Percentiles rank a stretch among this genome's conserved stretches.
Evolutionary conservation across 2,113 vertebrate genomes (phyloP).

Genomic region (Genyomyrus donnyi): DNA sequence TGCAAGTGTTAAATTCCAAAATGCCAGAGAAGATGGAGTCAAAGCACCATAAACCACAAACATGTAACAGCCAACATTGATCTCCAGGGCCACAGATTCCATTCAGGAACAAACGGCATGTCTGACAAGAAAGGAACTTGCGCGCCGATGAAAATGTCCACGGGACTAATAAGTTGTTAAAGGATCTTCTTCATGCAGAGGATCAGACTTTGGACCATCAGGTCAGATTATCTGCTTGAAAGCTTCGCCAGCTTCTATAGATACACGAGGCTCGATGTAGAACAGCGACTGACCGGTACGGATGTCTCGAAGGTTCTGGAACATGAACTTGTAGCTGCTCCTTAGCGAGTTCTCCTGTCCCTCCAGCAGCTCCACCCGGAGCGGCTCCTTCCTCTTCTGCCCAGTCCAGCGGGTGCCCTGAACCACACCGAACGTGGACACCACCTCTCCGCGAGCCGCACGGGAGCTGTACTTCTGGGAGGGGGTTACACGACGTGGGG

Average conservation of each 20-base stretch:
- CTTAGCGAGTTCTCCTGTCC: slow-evolving; percentile 47
- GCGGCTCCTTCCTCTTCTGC: slow-evolving; percentile 41
- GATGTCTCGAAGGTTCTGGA: slow-evolving; percentile 73
- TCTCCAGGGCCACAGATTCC: background rate
- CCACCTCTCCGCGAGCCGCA: slow-evolving; percentile 72
- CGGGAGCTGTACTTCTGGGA: slow-evolving; percentile 80
- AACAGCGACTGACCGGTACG: slow-evolving; percentile 63
- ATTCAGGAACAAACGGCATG: background rate
- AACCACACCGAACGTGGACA: slow-evolving; percentile 59
- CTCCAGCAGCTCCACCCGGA: slow-evolving; percentile 51
- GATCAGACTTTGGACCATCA: background rate
- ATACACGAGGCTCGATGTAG: no score
- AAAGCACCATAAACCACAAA: background rate
- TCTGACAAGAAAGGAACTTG: background rate
- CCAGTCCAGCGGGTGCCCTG: slow-evolving; percentile 66
- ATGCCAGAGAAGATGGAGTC: background rate
- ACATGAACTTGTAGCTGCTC: slow-evolving; percentile 79
- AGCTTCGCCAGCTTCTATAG: background rate
- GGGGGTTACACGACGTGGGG: slow-evolving; percentile 59
- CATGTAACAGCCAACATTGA: background rate
- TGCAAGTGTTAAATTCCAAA: background rate
- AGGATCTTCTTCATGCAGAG: background rate
- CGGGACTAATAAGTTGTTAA: background rate
- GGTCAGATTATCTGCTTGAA: background rate
- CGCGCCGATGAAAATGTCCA: background rate